These are phyloP conservation scores for Corynorhinus townsendii DNA, from an alignment of 2,113 vertebrate species.

Conservation along the genomic window DNA sequence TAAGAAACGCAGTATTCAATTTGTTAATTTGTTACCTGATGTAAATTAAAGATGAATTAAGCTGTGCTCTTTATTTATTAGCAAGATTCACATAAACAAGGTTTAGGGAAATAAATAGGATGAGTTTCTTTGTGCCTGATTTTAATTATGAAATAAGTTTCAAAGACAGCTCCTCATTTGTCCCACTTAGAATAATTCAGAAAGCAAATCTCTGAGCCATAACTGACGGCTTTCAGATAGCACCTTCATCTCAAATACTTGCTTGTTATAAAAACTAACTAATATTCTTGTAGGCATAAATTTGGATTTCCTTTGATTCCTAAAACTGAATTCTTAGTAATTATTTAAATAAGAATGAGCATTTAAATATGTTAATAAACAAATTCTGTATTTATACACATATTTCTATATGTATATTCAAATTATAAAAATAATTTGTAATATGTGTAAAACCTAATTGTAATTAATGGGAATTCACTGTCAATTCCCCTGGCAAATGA, in stretches of 20 bases:
- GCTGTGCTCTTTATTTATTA: conserved; percentile 65
- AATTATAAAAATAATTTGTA: not conserved
- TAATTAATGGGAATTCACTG: not conserved
- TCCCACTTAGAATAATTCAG: conserved; percentile 51
- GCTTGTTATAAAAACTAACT: conserved; percentile 47
- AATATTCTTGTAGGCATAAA: conserved; percentile 11
- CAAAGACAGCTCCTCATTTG: conserved; percentile 48
- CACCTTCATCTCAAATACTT: conserved; percentile 42
- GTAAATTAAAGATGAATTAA: conserved; percentile 68
- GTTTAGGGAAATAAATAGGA: conserved; percentile 62
- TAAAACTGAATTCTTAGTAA: conserved; percentile 25
- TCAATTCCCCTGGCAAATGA: not conserved
- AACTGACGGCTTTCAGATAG: conserved; percentile 62
- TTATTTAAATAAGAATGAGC: conserved; percentile 35
- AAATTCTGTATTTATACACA: not conserved
- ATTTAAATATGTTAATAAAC: conserved; percentile 9
- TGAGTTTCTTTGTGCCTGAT: conserved; percentile 55
- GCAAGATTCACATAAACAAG: conserved; percentile 63
- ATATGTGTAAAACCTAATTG: conserved; percentile 25
- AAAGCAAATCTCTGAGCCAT: conserved; percentile 61
- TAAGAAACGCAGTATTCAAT: conserved; percentile 67
- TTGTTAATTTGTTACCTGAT: conserved; percentile 72
- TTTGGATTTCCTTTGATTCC: conserved; percentile 34
- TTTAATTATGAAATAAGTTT: conserved; percentile 63
- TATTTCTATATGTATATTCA: not conserved